Base-by-base conservation (phyloP, 2,888 invertebrate genomes). In the Copidosoma aretas region DNA sequence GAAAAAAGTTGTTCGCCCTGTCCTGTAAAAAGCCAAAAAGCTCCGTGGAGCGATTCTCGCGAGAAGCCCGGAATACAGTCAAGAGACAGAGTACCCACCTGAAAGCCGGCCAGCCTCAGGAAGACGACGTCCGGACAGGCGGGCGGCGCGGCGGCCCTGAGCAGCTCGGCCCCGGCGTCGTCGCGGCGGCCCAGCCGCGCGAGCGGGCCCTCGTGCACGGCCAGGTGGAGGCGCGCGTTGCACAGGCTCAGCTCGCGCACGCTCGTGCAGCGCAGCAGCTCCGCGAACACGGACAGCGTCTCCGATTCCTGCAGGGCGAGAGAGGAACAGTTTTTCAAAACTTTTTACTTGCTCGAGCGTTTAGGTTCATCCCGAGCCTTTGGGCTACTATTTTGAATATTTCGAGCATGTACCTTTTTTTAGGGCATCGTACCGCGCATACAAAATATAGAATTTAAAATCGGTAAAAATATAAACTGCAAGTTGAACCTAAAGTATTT, bases 201-300 rank as follows among this genome's bases (percentile, higher is more conserved):
- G 24, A 84, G 75, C 68, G 82, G 83, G 65, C 84, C 83, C 71
- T 84, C 84, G 75, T 84, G 84, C 51, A 84, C 80, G n/a, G 84
- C 84, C 68, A 87, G 82, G 80, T 87, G 86, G 59, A 87, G 80
- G 41, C 86, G 84, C 56, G 87, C 86, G 77, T 86, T 86, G 75
- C 86, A 84, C 64, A 87, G 79, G 72, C 86, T 86, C 75, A 87
- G 78, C 76, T 87, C 87, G 67, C 87, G 83, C 14, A 87, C 84
- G 70, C 84, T 84, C 65, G 86, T 86, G 69, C 85, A 84, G 73
- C 84, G 81, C 70, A 87, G 81, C 73, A 87, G 82, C 65, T 84
- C 84, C 64, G 86, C 82, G 75, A 87, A 82, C 54, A 85, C 85
- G 24, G 86, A 82, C 64, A 87, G 76, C 25, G 86, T 86, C 57